Base-by-base conservation (phyloP, 2,797 vertebrate genomes). In the Etheostoma perlongum region DNA sequence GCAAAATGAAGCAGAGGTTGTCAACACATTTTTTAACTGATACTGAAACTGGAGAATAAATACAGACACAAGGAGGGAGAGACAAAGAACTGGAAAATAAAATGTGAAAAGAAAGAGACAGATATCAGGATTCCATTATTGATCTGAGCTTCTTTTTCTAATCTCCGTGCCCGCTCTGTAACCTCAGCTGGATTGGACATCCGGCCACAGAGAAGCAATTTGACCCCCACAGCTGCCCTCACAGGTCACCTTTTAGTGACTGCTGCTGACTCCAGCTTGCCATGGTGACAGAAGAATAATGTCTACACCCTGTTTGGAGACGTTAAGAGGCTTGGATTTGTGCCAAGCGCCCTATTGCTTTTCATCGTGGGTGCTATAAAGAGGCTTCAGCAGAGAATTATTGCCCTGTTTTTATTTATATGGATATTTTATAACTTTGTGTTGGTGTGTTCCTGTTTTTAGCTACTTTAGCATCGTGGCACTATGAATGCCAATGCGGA, bases 171-270 rank as follows among this genome's bases (percentile, higher is more conserved):
- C 93, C 89, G 78, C 85, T 78, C 78, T 0, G 77, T 91, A 88
- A 94, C 91, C 92, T 84, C 87, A 75, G 79, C 89, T 82, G 85
- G 84, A 90, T 88, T 83, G 81, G 74, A 93, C 81, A 87, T 74
- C 75, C 67, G 89, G 27, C 76, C 83, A 87, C 89, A 92, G 91
- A 79, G 47, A 94, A 93, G 90, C 92, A 92, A 93, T 93, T 78
- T 90, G 89, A 92, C 86, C 92, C 92, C 78, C 79, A 74, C 82
- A 21, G 25, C 67, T 77, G 88, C 89, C 89, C 91, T 84, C 74
- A 33, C 76, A 75, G 91, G 91, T 95, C 93, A 91, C 87, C 81
- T 79, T 89, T 93, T 81, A 84, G 80, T 83, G 91, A 88, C 90
- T 84, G 82, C 90, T 84, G 82, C 90, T 84, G 82, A 64, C 85